Evolutionary conservation across 2,113 vertebrate species (phyloP).

Genomic region (Mastomys coucha): DNA sequence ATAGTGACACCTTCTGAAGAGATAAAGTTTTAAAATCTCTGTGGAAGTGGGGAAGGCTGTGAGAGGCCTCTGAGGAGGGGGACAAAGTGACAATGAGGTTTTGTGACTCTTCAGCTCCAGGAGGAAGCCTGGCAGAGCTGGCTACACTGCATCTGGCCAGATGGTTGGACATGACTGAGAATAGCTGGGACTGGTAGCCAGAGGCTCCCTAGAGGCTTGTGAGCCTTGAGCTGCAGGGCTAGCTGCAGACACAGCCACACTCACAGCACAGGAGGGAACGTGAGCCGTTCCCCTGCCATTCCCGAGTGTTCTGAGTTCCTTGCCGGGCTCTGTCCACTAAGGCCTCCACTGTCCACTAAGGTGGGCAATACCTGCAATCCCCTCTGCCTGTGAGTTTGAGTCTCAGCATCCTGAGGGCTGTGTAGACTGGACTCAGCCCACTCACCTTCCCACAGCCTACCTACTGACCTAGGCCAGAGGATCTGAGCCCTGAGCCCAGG

Average conservation of each 20-base stretch:
- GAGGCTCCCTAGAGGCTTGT: conserved; percentile 75
- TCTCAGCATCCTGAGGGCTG: neutral
- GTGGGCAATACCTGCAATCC: neutral
- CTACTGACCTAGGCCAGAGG: too few relatives aligned
- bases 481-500: neutral
- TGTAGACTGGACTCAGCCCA: too few relatives aligned
- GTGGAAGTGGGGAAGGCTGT: conserved; percentile 69
- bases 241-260: conserved; percentile 77
- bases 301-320: fast-evolving
- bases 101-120: conserved; percentile 83
- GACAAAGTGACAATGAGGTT: conserved; percentile 61
- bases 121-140: conserved; percentile 81
- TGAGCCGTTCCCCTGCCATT: neutral
- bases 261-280: neutral
- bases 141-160: conserved; percentile 72
- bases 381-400: neutral
- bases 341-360: too few relatives aligned
- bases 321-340: fast-evolving
- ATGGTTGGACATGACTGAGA: conserved; percentile 83
- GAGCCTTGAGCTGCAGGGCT: conserved; percentile 71
- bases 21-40: conserved; percentile 78
- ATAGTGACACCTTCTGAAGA: conserved; percentile 85
- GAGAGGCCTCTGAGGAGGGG: conserved; percentile 61
- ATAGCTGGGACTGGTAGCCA: neutral
- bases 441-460: neutral